Conservation (phyloP, 2,797 vertebrate species). For the Pseudopleuronectes americanus region DNA sequence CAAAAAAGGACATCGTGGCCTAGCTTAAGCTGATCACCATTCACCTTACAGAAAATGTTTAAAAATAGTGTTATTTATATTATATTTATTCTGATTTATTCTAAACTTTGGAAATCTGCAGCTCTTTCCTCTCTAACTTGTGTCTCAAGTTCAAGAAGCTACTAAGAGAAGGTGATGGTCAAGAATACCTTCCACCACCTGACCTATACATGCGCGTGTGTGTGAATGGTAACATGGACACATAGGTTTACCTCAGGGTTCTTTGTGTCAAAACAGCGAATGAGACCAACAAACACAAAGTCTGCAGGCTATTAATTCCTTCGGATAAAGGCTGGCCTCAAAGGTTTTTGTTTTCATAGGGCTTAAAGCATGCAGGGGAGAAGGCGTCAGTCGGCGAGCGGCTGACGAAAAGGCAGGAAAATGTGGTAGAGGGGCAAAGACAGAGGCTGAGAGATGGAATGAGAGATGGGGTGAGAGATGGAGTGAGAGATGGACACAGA, state of each 20-base stretch:
- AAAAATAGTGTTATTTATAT: not conserved
- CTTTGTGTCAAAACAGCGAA: slow-evolving; percentile 18
- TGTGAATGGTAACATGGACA: no score
- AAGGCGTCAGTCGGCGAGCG: slow-evolving; percentile 37
- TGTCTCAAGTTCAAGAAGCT: not conserved
- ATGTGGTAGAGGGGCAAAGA: slow-evolving; percentile 37
- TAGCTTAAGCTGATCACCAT: not conserved
- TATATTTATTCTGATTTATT: no score
- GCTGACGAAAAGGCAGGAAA: slow-evolving; percentile 54
- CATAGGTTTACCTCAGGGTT: slow-evolving; percentile 4
- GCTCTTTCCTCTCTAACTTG: no score
- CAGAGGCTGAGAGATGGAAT: slow-evolving; percentile 35
- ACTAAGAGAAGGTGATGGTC: slow-evolving; percentile 1
- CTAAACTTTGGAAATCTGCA: no score
- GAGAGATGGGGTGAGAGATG: slow-evolving; percentile 46
- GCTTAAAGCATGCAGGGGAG: slow-evolving; percentile 30
- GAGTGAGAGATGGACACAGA: slow-evolving; percentile 54
- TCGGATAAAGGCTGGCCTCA: slow-evolving; percentile 57
- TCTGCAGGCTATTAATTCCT: slow-evolving; percentile 52
- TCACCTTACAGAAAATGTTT: not conserved
- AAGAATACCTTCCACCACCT: not conserved
- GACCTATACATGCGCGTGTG: not conserved
- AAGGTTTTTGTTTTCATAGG: slow-evolving; percentile 65
- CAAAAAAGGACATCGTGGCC: not conserved
- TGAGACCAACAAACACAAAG: slow-evolving; percentile 47